Percentiles rank a stretch among this genome's conserved stretches.
Conservation (phyloP, 1,140 invertebrate genomes). For the Pristionchus pacificus region DNA sequence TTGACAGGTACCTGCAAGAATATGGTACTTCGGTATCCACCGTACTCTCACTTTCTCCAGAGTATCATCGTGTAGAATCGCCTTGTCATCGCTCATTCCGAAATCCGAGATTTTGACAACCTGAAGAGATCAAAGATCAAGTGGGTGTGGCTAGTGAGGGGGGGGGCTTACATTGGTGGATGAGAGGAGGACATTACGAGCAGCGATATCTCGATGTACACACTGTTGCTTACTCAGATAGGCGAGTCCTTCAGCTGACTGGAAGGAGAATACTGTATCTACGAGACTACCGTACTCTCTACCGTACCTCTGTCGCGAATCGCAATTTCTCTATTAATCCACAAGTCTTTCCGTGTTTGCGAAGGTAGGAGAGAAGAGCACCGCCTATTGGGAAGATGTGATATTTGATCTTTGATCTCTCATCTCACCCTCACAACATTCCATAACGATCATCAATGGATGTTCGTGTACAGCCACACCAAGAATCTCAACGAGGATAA, state of each 20-base stretch:
- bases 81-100: conserved; percentile 85
- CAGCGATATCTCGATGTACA: conserved; percentile 88
- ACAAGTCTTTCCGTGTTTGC: conserved; percentile 3
- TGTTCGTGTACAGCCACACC: conserved; percentile 61
- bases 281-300: too few relatives aligned
- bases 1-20: conserved; percentile 36
- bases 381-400: not conserved
- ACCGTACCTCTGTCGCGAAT: conserved; percentile 20
- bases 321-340: conserved; percentile 40
- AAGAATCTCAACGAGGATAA: conserved; percentile 52
- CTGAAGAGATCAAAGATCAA: not conserved
- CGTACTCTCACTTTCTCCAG: conserved; percentile 74
- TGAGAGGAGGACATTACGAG: conserved; percentile 87
- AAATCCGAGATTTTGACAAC: conserved; percentile 88
- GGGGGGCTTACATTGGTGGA: conserved; percentile 68
- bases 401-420: conserved; percentile 1
- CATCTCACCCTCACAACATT: conserved; percentile 22
- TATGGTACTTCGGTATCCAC: not conserved
- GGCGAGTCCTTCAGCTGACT: conserved; percentile 27
- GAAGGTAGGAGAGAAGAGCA: conserved; percentile 18
- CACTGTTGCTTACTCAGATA: conserved; percentile 65
- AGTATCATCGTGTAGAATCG: conserved; percentile 87
- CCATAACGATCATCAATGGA: conserved; percentile 38
- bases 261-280: too few relatives aligned
- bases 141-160: not conserved